These are phyloP conservation scores for Dasyornis broadbenti DNA, from an alignment of 2,113 vertebrate species.

Conservation along the genomic window DNA sequence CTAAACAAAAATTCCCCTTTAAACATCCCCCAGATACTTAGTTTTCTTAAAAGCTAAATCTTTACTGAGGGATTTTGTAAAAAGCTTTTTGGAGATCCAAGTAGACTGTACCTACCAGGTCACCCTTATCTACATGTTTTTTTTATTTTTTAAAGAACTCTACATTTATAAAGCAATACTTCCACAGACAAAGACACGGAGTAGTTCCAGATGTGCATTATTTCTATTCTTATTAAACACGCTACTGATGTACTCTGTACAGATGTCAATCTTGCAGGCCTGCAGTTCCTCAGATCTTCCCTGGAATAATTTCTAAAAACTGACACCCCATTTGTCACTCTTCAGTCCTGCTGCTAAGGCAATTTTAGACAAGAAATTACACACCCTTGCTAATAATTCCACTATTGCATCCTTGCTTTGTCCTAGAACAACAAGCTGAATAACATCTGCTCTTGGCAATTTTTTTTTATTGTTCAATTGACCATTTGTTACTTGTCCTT, in stretches of 20 bases:
- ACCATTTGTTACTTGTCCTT: background rate
- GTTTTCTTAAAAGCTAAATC: background rate
- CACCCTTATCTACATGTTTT: background rate
- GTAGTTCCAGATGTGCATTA: constrained; percentile 28
- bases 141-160: background rate
- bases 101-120: background rate
- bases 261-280: background rate
- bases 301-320: constrained; percentile 2
- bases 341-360: background rate
- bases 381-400: background rate
- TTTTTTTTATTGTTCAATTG: background rate
- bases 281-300: constrained; percentile 16
- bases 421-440: background rate
- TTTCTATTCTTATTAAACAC: constrained; percentile 8
- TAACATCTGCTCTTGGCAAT: background rate
- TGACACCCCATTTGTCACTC: background rate
- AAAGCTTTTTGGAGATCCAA: constrained; percentile 14
- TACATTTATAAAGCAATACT: constrained; percentile 2
- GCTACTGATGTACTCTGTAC: background rate
- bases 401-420: background rate
- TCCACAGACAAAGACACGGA: background rate
- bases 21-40: constrained; percentile 3
- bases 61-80: constrained; percentile 7
- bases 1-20: constrained; percentile 24
- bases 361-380: background rate